phyloP scores from a whole-genome alignment of 2,888 invertebrate genomes.

The Boloria euphrosyne region DNA sequence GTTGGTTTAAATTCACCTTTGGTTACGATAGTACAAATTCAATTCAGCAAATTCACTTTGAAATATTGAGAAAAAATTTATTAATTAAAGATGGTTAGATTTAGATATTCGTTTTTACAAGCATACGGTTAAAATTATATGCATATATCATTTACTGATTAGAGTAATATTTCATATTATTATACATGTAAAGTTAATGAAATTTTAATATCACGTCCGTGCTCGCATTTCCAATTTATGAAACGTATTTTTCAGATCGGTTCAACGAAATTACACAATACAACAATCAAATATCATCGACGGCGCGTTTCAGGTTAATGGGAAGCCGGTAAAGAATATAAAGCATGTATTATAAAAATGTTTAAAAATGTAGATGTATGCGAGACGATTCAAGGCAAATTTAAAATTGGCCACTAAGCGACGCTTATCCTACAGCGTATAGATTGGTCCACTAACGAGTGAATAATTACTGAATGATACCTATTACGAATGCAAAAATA shows the following conservation, averaged over 20 bases:
- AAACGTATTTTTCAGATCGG: slow-evolving; percentile 15
- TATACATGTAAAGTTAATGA: slow-evolving; percentile 9
- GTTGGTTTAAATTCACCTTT: slow-evolving; percentile 25
- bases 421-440: slow-evolving; percentile 47
- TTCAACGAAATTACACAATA: slow-evolving; percentile 31
- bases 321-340: slow-evolving; percentile 38
- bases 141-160: neutral
- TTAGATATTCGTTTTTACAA: neutral
- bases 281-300: slow-evolving; percentile 31
- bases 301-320: slow-evolving; percentile 35
- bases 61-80: slow-evolving; percentile 3
- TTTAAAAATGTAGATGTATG: slow-evolving; percentile 42
- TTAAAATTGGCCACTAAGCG: slow-evolving; percentile 52
- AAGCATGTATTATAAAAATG: slow-evolving; percentile 32
- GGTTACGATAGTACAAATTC: slow-evolving; percentile 8
- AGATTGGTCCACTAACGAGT: slow-evolving; percentile 74
- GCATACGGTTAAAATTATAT: too few species aligned
- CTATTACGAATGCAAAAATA: slow-evolving; percentile 80
- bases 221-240: slow-evolving; percentile 15
- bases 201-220: slow-evolving; percentile 16
- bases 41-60: slow-evolving; percentile 12
- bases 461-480: slow-evolving; percentile 80
- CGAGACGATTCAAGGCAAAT: slow-evolving; percentile 49
- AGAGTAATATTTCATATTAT: slow-evolving; percentile 10
- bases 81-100: slow-evolving; percentile 2